Evolutionary conservation across 2,797 vertebrate genomes (phyloP).

Genomic region (Picus viridis): DNA sequence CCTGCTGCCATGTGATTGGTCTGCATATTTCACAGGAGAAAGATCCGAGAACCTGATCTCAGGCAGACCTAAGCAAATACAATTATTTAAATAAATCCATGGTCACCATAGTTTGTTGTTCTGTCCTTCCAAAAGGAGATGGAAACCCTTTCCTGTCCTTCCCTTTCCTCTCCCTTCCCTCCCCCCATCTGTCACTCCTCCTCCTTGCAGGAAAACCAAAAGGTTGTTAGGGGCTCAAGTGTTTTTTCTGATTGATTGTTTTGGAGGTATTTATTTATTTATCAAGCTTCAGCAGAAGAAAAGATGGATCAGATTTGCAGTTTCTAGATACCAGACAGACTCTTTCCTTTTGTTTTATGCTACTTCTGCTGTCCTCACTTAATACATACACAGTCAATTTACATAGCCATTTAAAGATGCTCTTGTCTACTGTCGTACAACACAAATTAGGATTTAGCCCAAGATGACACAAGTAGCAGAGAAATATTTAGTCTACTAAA

Average conservation of each 20-base stretch:
- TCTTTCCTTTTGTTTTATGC: background rate
- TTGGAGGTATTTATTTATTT: background rate
- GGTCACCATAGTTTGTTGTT: background rate
- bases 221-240: background rate
- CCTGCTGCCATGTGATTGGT: background rate
- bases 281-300: background rate
- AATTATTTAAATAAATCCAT: background rate
- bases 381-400: background rate
- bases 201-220: background rate
- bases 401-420: background rate
- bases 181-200: background rate
- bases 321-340: background rate
- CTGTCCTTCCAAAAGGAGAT: background rate
- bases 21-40: background rate
- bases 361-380: background rate
- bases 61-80: background rate
- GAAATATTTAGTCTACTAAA: background rate
- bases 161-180: background rate
- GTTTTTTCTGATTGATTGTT: background rate
- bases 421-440: background rate
- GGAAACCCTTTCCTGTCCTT: background rate
- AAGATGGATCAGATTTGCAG: background rate
- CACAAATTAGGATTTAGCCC: background rate
- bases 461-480: background rate
- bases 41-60: background rate